Percentiles rank a stretch among this genome's conserved stretches.
These are phyloP conservation scores for Drosophila erecta DNA, from an alignment of 1,140 invertebrate species.

Conservation along the genomic window DNA sequence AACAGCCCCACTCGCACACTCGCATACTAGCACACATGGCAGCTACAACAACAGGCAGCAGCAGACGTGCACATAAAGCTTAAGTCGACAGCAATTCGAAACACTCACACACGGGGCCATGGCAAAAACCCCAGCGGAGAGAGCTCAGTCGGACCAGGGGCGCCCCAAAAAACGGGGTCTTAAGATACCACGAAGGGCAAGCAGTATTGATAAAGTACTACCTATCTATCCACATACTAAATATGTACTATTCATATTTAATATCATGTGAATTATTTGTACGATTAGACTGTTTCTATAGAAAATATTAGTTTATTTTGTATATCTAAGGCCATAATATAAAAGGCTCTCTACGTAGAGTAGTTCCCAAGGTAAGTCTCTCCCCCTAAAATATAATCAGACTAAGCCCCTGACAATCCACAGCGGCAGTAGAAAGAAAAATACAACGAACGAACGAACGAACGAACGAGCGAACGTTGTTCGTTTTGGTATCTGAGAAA, in stretches of 20 bases:
- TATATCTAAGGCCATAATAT: no score
- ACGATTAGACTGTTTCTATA: no score
- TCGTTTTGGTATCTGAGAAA: constrained; percentile 82
- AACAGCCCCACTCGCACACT: constrained; percentile 27
- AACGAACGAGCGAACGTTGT: constrained; percentile 52
- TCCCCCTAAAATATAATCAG: not conserved
- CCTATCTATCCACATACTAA: no score
- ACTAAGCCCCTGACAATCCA: constrained; percentile 19
- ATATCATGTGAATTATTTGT: no score
- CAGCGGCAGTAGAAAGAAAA: constrained; percentile 60
- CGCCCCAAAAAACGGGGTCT: not conserved
- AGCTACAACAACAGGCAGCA: constrained; percentile 22
- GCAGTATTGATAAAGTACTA: no score
- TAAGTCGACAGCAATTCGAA: constrained; percentile 82
- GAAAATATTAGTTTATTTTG: no score
- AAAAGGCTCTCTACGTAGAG: no score
- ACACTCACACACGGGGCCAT: constrained; percentile 57
- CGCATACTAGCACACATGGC: constrained; percentile 12
- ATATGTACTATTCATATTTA: no score
- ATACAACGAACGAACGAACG: constrained; percentile 43
- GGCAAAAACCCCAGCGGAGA: constrained; percentile 43
- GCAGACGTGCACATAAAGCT: constrained; percentile 67
- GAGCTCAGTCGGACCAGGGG: not conserved
- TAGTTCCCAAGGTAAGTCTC: not conserved
- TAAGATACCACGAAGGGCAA: not conserved